Percentiles rank a stretch among this genome's conserved stretches.
Evolutionary conservation across 2,113 vertebrate species (phyloP).

Genomic region (Natator depressus): DNA sequence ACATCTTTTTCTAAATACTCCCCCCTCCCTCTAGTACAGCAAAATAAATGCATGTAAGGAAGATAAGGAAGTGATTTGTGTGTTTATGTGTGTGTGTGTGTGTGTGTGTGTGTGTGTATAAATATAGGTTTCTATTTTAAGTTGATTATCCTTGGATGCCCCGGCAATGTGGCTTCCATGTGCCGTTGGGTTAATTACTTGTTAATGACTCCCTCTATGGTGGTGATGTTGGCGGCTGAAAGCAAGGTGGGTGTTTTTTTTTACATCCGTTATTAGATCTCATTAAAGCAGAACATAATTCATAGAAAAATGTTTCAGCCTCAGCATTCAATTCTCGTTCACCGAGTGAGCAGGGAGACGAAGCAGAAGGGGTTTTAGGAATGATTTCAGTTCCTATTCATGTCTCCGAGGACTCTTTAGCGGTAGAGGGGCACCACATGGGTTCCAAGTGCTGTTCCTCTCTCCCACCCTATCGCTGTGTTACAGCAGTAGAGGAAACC

Average conservation of each 20-base stretch:
- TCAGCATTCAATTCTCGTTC: background rate
- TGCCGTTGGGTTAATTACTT: background rate
- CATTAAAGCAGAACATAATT: slow-evolving; percentile 9
- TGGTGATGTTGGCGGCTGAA: background rate
- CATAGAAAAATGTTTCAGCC: accelerated
- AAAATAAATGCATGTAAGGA: background rate
- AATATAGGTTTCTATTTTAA: background rate
- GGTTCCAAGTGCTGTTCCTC: background rate
- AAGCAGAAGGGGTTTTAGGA: background rate
- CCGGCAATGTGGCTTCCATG: background rate
- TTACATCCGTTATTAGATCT: background rate
- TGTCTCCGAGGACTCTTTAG: accelerated
- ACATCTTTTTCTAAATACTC: background rate
- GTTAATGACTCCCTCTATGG: background rate
- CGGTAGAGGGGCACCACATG: accelerated
- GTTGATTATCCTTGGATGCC: background rate
- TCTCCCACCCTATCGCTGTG: accelerated
- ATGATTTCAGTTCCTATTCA: background rate
- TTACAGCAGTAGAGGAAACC: background rate
- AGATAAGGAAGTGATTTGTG: background rate
- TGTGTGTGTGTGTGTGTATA: too few relatives aligned
- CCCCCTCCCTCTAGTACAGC: background rate
- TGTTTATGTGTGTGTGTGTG: too few relatives aligned
- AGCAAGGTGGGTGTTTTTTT: background rate
- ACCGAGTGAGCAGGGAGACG: background rate